Conservation (phyloP, 1,140 invertebrate genomes). For the Pollicipes pollicipes region DNA sequence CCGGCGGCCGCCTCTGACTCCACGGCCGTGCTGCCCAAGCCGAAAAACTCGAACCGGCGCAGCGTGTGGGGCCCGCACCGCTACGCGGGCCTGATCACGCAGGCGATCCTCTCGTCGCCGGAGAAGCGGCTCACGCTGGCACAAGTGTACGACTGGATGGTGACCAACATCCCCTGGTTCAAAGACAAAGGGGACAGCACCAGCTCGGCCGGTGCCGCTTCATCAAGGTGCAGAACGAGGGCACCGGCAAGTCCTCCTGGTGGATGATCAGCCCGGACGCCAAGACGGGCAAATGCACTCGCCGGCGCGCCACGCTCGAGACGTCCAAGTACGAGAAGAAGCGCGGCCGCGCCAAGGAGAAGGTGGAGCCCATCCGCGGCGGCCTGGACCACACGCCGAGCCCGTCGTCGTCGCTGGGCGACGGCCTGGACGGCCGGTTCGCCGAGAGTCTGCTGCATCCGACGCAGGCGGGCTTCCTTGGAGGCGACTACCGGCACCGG, state of each 20-base stretch:
- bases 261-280: conserved; percentile 99
- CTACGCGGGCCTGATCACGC: conserved; percentile 97
- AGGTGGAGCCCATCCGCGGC: conserved; percentile 47
- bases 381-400: conserved; percentile 45
- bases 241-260: conserved; percentile 98
- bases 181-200: conserved; percentile 99
- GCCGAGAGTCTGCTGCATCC: conserved; percentile 65
- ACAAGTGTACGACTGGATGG: conserved; percentile 99
- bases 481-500: conserved; percentile 68
- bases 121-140: conserved; percentile 89
- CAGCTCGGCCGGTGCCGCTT: conserved; percentile 97
- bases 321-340: conserved; percentile 88
- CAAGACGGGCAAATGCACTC: conserved; percentile 83
- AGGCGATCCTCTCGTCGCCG: conserved; percentile 87
- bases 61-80: conserved; percentile 98
- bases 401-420: conserved; percentile 73
- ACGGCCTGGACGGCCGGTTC: conserved; percentile 63
- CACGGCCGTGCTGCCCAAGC: conserved; percentile 17
- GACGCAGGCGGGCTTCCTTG: conserved; percentile 21
- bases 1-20: neutral
- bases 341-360: conserved; percentile 81
- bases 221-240: conserved; percentile 96
- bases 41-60: conserved; percentile 39
- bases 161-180: conserved; percentile 98
- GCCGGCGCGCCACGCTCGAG: conserved; percentile 87